Percentiles rank a stretch among this genome's conserved stretches.
Conservation (phyloP, 2,888 invertebrate species). For the Drosophila tanythrix region DNA sequence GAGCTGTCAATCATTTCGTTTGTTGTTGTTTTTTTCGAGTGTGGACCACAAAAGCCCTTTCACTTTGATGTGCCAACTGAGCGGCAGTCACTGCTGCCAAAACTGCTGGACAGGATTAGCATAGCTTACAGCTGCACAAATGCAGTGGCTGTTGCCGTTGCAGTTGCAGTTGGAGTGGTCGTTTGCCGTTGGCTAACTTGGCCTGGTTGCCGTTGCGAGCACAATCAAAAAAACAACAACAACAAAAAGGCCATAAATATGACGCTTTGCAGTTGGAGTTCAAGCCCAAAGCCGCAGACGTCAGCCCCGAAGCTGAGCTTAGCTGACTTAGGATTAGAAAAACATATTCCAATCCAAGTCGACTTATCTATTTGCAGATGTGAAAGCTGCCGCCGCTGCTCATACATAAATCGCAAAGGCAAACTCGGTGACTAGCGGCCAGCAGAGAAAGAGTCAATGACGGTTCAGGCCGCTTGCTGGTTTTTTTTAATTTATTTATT, state of each 20-base stretch:
- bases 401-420: slow-evolving; percentile 71
- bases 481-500: background rate
- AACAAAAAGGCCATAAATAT: slow-evolving; percentile 62
- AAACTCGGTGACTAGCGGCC: background rate
- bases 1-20: background rate
- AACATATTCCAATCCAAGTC: slow-evolving; percentile 19
- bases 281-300: slow-evolving; percentile 17
- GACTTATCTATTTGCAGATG: slow-evolving; percentile 66
- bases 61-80: slow-evolving; percentile 67
- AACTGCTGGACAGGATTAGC: slow-evolving; percentile 70
- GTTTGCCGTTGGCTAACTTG: slow-evolving; percentile 15
- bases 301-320: slow-evolving; percentile 31
- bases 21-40: background rate
- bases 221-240: slow-evolving; percentile 55
- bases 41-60: slow-evolving; percentile 66
- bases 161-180: slow-evolving; percentile 9
- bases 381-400: slow-evolving; percentile 61
- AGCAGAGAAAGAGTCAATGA: slow-evolving; percentile 10
- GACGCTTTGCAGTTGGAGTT: slow-evolving; percentile 38
- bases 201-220: slow-evolving; percentile 22
- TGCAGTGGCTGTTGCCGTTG: slow-evolving; percentile 37
- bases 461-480: slow-evolving; percentile 15
- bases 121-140: slow-evolving; percentile 59
- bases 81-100: slow-evolving; percentile 70
- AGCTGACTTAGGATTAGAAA: slow-evolving; percentile 40